Conservation (phyloP, 2,797 vertebrate species). For the Phylloscopus collybita region DNA sequence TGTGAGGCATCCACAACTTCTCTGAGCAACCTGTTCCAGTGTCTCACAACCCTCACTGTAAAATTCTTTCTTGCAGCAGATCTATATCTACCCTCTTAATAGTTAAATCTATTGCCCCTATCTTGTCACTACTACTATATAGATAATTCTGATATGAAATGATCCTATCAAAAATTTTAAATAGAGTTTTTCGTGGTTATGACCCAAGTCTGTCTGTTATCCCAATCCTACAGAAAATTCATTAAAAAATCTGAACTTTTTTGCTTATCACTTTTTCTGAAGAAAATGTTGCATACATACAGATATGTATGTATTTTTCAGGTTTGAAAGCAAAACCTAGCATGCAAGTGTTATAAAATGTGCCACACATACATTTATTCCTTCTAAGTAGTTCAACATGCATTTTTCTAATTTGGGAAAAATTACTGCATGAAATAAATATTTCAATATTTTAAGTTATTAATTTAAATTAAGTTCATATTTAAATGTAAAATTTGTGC, state of each 20-base stretch:
- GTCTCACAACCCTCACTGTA: neutral
- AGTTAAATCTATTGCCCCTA: neutral
- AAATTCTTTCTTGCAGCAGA: neutral
- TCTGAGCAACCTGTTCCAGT: neutral
- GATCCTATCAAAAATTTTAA: neutral
- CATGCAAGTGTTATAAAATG: rapidly evolving
- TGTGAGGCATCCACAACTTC: neutral
- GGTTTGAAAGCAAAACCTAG: neutral
- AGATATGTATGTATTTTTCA: neutral
- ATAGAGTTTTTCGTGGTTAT: neutral
- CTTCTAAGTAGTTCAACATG: neutral
- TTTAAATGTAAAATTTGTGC: neutral
- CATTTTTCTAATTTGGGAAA: neutral
- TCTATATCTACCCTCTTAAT: neutral
- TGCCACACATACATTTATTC: neutral
- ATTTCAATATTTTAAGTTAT: neutral
- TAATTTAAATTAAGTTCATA: neutral
- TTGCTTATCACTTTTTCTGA: neutral
- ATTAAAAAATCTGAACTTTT: neutral
- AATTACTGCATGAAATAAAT: neutral
- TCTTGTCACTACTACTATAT: neutral
- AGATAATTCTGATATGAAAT: neutral
- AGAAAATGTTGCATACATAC: neutral
- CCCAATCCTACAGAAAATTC: neutral
- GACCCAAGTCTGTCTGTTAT: neutral